Conservation (phyloP, 2,113 vertebrate species). For the Neodontobutis hainanensis region DNA sequence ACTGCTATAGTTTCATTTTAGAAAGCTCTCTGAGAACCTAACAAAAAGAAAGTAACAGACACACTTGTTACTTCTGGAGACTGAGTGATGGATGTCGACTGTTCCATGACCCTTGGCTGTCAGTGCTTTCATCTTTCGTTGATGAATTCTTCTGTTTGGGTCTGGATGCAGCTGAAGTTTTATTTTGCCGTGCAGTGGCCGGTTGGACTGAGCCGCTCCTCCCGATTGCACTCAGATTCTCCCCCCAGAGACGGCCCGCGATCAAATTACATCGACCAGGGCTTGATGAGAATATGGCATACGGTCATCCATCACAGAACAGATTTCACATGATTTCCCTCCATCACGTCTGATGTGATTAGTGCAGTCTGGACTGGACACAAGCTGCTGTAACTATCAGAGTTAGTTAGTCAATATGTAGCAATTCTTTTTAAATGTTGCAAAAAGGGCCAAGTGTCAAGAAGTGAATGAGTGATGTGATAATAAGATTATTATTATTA, state of each 20-base stretch:
- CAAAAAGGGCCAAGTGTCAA: background rate
- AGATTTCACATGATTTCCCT: constrained; percentile 16
- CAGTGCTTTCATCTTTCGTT: constrained; percentile 19
- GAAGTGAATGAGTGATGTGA: constrained; percentile 2
- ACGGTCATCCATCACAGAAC: constrained; percentile 24
- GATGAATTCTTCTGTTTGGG: constrained; percentile 28
- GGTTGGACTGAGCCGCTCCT: background rate
- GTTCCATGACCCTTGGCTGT: constrained; percentile 6
- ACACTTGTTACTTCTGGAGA: background rate
- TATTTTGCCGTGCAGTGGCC: background rate
- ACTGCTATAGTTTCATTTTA: no score
- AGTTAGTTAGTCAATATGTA: background rate
- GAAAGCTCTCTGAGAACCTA: background rate
- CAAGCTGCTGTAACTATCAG: background rate
- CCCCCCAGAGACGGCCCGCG: constrained; percentile 11
- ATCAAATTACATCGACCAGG: constrained; percentile 35
- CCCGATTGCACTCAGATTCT: background rate
- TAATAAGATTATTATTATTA: no score
- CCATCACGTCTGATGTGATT: constrained; percentile 18
- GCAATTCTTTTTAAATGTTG: background rate
- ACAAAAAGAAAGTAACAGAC: background rate
- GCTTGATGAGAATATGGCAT: constrained; percentile 38
- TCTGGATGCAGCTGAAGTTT: background rate
- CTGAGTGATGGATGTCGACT: constrained; percentile 1
- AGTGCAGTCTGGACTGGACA: background rate